These are phyloP conservation scores for Danionella cerebrum DNA, from an alignment of 2,113 vertebrate species.

Conservation along the genomic window DNA sequence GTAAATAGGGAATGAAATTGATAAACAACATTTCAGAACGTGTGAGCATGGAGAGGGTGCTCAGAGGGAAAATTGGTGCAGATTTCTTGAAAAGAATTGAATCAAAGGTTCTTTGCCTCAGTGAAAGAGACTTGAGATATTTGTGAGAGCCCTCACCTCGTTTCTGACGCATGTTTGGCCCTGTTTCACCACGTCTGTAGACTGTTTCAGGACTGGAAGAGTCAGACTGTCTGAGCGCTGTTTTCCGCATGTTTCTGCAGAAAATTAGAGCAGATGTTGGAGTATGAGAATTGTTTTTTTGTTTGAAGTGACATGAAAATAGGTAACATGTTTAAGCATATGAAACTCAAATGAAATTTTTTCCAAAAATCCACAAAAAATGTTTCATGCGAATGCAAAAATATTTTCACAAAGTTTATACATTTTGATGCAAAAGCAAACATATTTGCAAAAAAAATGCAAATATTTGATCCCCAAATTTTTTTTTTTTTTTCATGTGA, in stretches of 20 bases:
- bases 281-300: too few relatives aligned
- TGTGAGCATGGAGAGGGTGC: neutral
- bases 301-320: neutral
- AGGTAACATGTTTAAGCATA: too few relatives aligned
- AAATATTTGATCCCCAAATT: too few relatives aligned
- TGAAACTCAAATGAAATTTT: too few relatives aligned
- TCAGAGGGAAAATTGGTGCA: neutral
- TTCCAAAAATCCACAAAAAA: too few relatives aligned
- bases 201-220: slow-evolving; percentile 72
- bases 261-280: neutral
- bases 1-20: neutral
- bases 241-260: slow-evolving; percentile 70
- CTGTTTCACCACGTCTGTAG: slow-evolving; percentile 70
- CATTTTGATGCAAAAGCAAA: too few relatives aligned
- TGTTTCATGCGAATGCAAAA: too few relatives aligned
- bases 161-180: slow-evolving; percentile 73
- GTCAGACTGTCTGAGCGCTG: slow-evolving; percentile 69
- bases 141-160: slow-evolving; percentile 64
- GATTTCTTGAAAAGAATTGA: neutral
- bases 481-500: too few relatives aligned
- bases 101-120: too few relatives aligned
- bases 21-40: neutral
- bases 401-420: too few relatives aligned
- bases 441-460: too few relatives aligned
- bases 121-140: too few relatives aligned